phyloP scores from a whole-genome alignment of 2,797 vertebrate species.

The Mycteria americana region DNA sequence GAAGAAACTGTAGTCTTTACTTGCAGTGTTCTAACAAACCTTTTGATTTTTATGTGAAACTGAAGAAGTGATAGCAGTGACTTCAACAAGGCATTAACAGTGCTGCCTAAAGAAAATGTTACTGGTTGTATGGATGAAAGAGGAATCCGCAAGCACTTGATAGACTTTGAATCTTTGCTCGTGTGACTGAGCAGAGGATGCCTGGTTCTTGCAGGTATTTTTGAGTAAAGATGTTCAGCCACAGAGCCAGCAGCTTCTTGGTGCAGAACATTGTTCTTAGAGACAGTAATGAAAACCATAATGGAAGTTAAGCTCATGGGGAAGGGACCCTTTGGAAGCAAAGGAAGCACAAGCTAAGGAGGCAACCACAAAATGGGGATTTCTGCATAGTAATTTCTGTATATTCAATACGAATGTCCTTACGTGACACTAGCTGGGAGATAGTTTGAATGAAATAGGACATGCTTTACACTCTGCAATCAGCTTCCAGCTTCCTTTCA shows the following conservation, averaged over 20 bases:
- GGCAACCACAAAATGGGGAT: background rate
- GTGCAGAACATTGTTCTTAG: background rate
- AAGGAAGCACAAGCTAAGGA: background rate
- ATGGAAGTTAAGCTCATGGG: background rate
- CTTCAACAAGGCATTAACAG: background rate
- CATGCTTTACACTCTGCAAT: background rate
- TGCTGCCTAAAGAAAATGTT: background rate
- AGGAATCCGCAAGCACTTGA: background rate
- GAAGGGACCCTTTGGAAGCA: background rate
- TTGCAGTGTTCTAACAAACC: background rate
- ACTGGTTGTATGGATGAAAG: background rate
- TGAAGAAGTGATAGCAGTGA: background rate
- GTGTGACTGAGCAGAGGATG: background rate
- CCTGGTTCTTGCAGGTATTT: background rate
- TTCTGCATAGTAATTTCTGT: background rate
- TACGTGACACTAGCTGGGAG: background rate
- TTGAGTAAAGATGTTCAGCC: background rate
- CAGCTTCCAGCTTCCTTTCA: background rate
- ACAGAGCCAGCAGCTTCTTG: background rate
- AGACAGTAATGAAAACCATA: background rate
- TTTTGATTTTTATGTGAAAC: background rate
- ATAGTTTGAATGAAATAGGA: background rate
- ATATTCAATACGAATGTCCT: background rate
- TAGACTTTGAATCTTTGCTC: background rate
- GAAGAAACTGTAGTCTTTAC: background rate